Conservation (phyloP, 1,140 invertebrate species). For the Lutraria rhynchaena region DNA sequence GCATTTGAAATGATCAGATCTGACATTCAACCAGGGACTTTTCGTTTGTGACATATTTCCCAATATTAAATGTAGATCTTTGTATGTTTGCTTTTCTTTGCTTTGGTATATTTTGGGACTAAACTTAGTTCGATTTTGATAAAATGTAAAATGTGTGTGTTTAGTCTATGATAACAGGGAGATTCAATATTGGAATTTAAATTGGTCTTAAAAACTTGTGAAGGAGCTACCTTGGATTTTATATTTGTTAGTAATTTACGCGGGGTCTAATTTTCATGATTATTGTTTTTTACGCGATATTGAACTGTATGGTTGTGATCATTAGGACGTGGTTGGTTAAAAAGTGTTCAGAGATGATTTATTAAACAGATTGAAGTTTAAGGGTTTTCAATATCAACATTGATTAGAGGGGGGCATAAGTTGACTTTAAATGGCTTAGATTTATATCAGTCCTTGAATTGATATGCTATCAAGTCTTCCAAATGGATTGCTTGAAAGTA, state of each 20-base stretch:
- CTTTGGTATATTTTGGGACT: conserved; percentile 7
- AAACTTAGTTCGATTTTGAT: conserved; percentile 17
- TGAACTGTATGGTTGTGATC: no score
- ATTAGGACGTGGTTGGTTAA: no score
- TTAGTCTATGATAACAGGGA: not conserved
- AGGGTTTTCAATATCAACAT: no score
- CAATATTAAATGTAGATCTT: conserved; percentile 28
- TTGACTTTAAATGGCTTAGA: conserved; percentile 9
- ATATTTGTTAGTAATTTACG: no score
- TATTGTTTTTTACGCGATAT: no score
- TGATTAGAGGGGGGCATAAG: not conserved
- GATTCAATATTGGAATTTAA: conserved; percentile 24
- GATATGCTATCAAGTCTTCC: not conserved
- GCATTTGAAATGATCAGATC: not conserved
- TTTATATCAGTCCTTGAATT: conserved; percentile 23
- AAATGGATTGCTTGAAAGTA: no score
- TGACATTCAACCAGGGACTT: not conserved
- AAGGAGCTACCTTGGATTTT: no score
- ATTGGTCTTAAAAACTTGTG: no score
- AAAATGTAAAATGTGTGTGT: conserved; percentile 25
- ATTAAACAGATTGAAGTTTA: no score
- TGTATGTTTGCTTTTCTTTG: conserved; percentile 22
- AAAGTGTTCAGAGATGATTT: no score
- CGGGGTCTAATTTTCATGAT: no score
- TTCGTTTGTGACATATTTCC: conserved; percentile 28